Evolutionary conservation across 2,113 vertebrate genomes (phyloP).

Genomic region (Anser brachyrhynchus): DNA sequence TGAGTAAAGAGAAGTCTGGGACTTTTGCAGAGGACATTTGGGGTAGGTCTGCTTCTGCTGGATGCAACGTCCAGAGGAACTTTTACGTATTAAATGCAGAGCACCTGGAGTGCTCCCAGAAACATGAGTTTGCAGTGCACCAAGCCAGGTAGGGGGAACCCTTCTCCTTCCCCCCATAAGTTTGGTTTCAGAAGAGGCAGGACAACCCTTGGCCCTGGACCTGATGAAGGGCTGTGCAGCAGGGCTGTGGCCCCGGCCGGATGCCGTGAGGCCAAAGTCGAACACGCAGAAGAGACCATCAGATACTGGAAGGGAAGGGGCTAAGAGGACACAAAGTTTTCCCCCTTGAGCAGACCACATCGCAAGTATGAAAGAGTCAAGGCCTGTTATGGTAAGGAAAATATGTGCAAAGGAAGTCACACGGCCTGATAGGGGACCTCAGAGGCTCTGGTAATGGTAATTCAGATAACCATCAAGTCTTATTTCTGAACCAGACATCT

Average conservation of each 20-base stretch:
- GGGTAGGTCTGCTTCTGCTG: not conserved
- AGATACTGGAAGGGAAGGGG: not conserved
- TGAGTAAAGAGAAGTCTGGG: not conserved
- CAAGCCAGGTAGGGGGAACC: not conserved
- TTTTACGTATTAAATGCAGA: not conserved
- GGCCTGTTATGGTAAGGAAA: conserved; percentile 49
- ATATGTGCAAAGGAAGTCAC: conserved; percentile 63
- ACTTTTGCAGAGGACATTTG: not conserved
- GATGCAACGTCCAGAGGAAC: not conserved
- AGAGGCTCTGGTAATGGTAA: conserved; percentile 47
- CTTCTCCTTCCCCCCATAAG: not conserved
- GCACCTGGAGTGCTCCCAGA: not conserved
- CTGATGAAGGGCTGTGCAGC: accelerated
- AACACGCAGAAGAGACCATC: not conserved
- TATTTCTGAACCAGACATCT: conserved; percentile 43
- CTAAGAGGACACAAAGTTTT: not conserved
- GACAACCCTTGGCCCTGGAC: not conserved
- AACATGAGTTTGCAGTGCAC: not conserved
- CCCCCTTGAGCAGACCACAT: not conserved
- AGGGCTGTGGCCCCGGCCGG: not conserved
- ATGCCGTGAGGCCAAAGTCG: accelerated
- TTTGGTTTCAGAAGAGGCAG: not conserved
- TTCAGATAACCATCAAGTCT: conserved; percentile 58
- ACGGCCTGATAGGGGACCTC: conserved; percentile 45
- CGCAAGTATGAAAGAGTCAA: conserved; percentile 23